Evolutionary conservation across 37 sponge, comb jelly and placozoan species (phyloP), one percentile per base, ranked within the genome.

Genomic region (Hexactinellida sp.): DNA sequence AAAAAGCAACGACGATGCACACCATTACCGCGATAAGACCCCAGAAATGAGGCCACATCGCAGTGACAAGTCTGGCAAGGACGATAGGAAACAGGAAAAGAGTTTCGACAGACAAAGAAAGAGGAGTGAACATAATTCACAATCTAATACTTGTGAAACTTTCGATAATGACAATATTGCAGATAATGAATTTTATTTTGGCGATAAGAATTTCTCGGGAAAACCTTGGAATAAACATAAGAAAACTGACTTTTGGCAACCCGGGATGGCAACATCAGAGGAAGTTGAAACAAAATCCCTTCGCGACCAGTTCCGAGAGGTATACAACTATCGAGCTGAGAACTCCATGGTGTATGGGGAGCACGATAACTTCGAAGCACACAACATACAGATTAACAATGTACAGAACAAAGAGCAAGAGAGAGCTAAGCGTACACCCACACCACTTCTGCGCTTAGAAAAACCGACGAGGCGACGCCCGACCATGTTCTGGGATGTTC

Each of bases 401-500:
- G 16, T 47, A 19, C 76, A 63, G 76, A 63, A 63, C 30, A 63
- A 63, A 63, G 76, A 63, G 5, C 28, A 25, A 7, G 76, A 63
- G 3, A 10, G 76, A 63, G 5, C 28, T 7, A 63, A 63, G 34
- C 76, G 76, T n/a, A 25, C 76, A 25, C 76, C 76, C 25, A 63
- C 76, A 25, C 76, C 76, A 7, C 13, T 63, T 7, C 76, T 25
- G 34, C 76, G 76, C 34, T 23, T 63, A 25, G 76, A 63, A 23
- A 63, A 63, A 28, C 76, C 76, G 34, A 63, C 76, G 3, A 7
- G 76, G 13, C 3, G 76, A 63, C 91, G 93, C 86, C 88, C 90
- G 0, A 92, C 92, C 21, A 87, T 83, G 51, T 91, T 85, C 84
- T 99, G 99, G 99, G 99, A 99, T 89, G 88, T 95, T 3, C 93